These are phyloP conservation scores for Anguilla pacifica DNA, from an alignment of 2,797 vertebrate species.

Conservation along the genomic window DNA sequence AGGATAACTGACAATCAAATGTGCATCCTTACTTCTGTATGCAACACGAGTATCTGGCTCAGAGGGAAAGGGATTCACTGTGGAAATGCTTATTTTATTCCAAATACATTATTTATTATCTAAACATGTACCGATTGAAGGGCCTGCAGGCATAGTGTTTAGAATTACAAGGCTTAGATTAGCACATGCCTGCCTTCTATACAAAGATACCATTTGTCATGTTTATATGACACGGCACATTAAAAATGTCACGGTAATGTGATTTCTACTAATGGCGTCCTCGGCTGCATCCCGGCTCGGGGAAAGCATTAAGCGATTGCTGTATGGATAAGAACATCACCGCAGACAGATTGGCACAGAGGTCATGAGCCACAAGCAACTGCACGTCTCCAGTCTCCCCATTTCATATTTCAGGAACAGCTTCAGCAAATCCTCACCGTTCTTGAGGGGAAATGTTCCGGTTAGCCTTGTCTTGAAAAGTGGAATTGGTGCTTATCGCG, in stretches of 20 bases:
- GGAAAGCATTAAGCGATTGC: slow-evolving; percentile 4
- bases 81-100: not conserved
- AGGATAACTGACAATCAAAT: slow-evolving; percentile 25
- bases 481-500: not conserved
- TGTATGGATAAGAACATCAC: not conserved
- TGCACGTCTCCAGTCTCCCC: not conserved
- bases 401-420: not conserved
- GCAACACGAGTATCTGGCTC: not conserved
- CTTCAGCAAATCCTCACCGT: not conserved
- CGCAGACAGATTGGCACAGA: not conserved
- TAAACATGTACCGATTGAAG: slow-evolving; percentile 2
- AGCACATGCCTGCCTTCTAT: not conserved
- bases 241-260: slow-evolving; percentile 10
- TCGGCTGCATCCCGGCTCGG: not conserved
- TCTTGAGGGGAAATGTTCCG: not conserved
- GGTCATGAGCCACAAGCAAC: not conserved
- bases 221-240: slow-evolving; percentile 5
- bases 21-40: slow-evolving; percentile 9
- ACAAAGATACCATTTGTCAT: not conserved
- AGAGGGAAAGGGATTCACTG: not conserved
- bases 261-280: not conserved
- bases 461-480: not conserved
- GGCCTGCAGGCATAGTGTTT: not conserved
- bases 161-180: not conserved
- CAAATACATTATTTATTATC: slow-evolving; percentile 16